Base-by-base conservation (phyloP, 2,888 invertebrate species). In the Agrochola circellaris region DNA sequence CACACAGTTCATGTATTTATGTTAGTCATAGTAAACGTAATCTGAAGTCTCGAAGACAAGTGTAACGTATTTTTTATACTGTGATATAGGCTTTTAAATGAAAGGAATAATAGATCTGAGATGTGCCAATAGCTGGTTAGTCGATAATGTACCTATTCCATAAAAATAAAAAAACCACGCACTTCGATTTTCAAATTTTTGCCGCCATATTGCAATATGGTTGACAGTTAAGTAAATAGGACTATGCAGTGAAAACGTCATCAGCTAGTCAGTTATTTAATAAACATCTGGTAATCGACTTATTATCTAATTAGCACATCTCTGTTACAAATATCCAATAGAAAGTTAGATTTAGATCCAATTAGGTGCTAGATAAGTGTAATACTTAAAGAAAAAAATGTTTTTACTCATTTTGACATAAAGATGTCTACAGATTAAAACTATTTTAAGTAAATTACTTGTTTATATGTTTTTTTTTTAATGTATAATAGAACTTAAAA, bases 1-100 rank as follows among this genome's bases (percentile, higher is more conserved):
- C 26, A 62, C 69, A 79, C 61, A 66, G n/a, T 61, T 67, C 54
- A 54, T 56, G 23, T 80, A 88, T 89, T 84, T 82, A 82, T 89
- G 66, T 82, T 89, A 89, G 87, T 84, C 79, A 73, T 83, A 87
- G 66, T 82, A 87, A 89, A 89, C 45, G 66, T 90, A 89, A 87
- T 72, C 60, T 89, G 84, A 81, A 85, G 91, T 94, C 93, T 95
- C 42, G 82, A 92, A 95, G 95, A 93, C 92, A 82, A 83, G 73
- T 81, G 91, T 79, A 83, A 92, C 91, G 95, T 96, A 96, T 96
- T 96, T 95, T 87, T 93, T 91, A 94, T 93, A 94, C 96, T 96
- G 96, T 96, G 96, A 96, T 96, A 96, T 95, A 95, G 94, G 88
- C 91, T 90, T 92, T 91, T 95, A 93, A 89, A 86, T 87, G 83